phyloP scores from a whole-genome alignment of 1,140 invertebrate genomes.

The Bombus haemorrhoidalis region DNA sequence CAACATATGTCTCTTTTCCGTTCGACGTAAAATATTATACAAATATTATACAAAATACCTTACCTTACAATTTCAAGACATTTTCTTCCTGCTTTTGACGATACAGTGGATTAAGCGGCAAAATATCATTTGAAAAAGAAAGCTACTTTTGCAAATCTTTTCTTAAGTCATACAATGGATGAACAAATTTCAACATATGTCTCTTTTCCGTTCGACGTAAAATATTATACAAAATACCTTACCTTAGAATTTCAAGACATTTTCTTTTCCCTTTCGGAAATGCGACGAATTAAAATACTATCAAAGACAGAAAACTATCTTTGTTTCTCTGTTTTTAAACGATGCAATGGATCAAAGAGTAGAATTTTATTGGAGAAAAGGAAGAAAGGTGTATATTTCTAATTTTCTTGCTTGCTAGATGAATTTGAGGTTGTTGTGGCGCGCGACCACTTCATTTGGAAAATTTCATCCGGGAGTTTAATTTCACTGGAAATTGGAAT shows the following conservation, averaged over 20 bases:
- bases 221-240: not conserved
- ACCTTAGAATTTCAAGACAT: not conserved
- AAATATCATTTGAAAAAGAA: not conserved
- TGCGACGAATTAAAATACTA: not conserved
- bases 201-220: not conserved
- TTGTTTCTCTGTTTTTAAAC: not conserved
- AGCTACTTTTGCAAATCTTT: not conserved
- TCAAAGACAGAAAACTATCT: not conserved
- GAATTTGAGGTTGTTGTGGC: not conserved
- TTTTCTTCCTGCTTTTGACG: not conserved
- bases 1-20: too few relatives aligned
- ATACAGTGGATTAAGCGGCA: not conserved
- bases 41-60: too few relatives aligned
- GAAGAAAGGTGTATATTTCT: not conserved
- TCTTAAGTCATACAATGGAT: not conserved
- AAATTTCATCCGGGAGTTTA: slow-evolving; percentile 27
- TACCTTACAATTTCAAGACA: too few relatives aligned
- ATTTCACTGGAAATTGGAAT: slow-evolving; percentile 24
- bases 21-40: too few relatives aligned
- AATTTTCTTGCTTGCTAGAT: not conserved
- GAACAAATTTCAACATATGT: not conserved
- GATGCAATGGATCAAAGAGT: not conserved
- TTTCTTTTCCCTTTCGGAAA: not conserved
- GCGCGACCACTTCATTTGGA: not conserved
- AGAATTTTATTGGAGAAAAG: not conserved